Evolutionary conservation across 2,888 invertebrate species (phyloP).

Genomic region (Bursaphelenchus okinawaensis): DNA sequence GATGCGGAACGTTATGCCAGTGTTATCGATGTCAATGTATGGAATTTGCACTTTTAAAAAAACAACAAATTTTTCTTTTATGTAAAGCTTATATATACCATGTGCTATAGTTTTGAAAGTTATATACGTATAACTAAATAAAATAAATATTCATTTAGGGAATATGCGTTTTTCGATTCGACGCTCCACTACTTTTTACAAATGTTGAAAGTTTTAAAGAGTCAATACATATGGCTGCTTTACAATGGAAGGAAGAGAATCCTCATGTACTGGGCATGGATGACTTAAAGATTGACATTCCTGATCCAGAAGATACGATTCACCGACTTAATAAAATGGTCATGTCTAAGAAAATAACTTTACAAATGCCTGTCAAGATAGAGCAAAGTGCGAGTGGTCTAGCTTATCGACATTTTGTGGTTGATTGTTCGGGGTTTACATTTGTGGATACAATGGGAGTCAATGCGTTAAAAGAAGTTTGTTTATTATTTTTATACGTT

Average conservation of each 20-base stretch:
- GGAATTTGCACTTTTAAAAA: background rate
- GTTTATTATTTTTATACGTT: no score
- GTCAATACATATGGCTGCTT: conserved; percentile 50
- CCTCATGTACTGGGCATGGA: conserved; percentile 4
- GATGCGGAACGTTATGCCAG: conserved; percentile 46
- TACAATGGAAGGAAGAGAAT: conserved; percentile 13
- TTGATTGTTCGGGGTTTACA: conserved; percentile 57
- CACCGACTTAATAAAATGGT: conserved; percentile 6
- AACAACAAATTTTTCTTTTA: background rate
- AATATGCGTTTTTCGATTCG: conserved; percentile 62
- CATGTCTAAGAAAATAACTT: background rate
- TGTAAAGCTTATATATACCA: conserved; percentile 10
- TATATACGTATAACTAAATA: no score
- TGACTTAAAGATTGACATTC: conserved; percentile 2
- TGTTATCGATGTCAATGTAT: conserved; percentile 4
- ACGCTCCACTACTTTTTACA: conserved; percentile 61
- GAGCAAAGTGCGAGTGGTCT: conserved; percentile 10
- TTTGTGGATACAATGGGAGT: conserved; percentile 57
- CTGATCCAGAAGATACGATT: background rate
- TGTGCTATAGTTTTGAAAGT: no score
- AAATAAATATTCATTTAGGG: no score
- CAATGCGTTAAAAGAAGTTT: conserved; percentile 49
- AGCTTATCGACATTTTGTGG: conserved; percentile 43
- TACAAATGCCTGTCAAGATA: background rate
- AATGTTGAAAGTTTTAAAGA: conserved; percentile 60